Conservation (phyloP, 2,888 invertebrate species). For the Trypoxylon attenuatum region DNA sequence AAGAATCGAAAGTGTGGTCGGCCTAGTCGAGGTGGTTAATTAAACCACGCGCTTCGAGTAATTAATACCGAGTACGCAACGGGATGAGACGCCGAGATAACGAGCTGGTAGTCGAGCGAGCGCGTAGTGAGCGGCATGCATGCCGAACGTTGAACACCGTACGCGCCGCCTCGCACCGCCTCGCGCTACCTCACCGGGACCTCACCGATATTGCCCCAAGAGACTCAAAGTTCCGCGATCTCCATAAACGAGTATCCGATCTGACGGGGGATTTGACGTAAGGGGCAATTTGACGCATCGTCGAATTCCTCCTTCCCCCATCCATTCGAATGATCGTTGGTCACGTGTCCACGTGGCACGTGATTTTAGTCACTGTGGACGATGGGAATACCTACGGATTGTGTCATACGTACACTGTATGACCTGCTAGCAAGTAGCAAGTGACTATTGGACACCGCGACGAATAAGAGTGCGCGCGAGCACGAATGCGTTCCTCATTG, state of each 20-base stretch:
- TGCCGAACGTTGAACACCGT: constrained; percentile 43
- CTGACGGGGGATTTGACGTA: constrained; percentile 42
- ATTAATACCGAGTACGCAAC: constrained; percentile 53
- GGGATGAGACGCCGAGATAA: constrained; percentile 32
- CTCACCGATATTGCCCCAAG: constrained; percentile 40
- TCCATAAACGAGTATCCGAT: constrained; percentile 32
- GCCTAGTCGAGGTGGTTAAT: not conserved
- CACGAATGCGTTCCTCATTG: constrained; percentile 46
- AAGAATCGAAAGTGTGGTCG: not conserved
- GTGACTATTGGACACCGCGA: constrained; percentile 28
- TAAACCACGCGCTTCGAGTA: constrained; percentile 32
- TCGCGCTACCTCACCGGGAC: too few species aligned
- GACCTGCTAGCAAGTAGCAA: not conserved
- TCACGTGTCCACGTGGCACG: constrained; percentile 1
- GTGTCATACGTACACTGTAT: not conserved
- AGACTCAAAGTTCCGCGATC: constrained; percentile 47
- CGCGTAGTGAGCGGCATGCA: constrained; percentile 30
- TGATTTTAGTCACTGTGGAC: too few species aligned
- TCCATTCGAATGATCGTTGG: constrained; percentile 1
- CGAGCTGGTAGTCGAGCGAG: constrained; percentile 36
- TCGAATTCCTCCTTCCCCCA: constrained; percentile 27
- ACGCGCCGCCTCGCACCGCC: too few species aligned
- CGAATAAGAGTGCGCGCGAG: constrained; percentile 38
- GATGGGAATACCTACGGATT: too few species aligned
- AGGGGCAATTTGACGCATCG: constrained; percentile 54